These are phyloP conservation scores for Diplodus sargus DNA, from an alignment of 2,797 vertebrate genomes.

Conservation along the genomic window DNA sequence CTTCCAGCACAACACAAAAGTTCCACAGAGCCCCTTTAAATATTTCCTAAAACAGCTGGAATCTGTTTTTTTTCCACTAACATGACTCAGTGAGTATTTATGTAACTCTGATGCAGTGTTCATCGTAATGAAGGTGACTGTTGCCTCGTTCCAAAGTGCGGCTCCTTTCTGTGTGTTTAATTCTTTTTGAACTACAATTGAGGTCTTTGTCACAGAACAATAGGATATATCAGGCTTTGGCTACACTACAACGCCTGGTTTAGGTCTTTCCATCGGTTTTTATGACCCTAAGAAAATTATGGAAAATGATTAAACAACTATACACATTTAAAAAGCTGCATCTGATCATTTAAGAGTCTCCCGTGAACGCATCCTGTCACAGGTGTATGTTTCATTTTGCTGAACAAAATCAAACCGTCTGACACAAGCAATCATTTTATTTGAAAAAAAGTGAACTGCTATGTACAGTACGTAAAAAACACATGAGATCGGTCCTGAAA, in stretches of 20 bases:
- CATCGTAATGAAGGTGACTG: neutral
- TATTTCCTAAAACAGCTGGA: slow-evolving; percentile 1
- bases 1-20: no score
- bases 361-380: neutral
- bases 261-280: neutral
- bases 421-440: slow-evolving; percentile 83
- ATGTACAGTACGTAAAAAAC: slow-evolving; percentile 85
- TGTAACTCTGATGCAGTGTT: neutral
- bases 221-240: no score
- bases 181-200: neutral
- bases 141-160: neutral
- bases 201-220: neutral
- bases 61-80: neutral
- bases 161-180: neutral
- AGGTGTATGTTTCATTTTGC: neutral
- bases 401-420: slow-evolving; percentile 45
- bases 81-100: neutral
- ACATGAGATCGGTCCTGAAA: slow-evolving; percentile 73
- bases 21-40: neutral
- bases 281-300: neutral
- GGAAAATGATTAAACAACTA: neutral
- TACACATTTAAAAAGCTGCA: no score
- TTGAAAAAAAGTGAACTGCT: slow-evolving; percentile 83
- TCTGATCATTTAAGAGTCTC: no score
- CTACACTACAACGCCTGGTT: neutral